phyloP scores from a whole-genome alignment of 2,797 vertebrate species.

The Fringilla coelebs region DNA sequence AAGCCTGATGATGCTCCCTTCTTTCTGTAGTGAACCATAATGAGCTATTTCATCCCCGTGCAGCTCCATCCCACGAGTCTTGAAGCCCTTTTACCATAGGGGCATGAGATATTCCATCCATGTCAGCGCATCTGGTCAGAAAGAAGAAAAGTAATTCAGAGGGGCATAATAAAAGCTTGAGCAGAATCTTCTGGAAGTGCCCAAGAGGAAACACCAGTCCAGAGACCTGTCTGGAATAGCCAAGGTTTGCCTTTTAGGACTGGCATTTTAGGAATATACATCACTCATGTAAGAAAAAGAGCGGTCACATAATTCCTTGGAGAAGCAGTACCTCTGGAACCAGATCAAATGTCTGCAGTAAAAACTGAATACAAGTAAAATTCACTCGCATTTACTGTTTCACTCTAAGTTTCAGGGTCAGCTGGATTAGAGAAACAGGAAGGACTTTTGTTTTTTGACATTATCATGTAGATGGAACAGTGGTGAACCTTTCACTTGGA shows the following conservation, averaged over 20 bases:
- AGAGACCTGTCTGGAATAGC: not conserved
- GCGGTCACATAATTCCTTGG: not conserved
- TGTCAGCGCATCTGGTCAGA: not conserved
- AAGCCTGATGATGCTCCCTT: not conserved
- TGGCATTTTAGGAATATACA: not conserved
- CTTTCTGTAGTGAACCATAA: not conserved
- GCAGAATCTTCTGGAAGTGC: not conserved
- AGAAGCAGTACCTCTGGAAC: not conserved
- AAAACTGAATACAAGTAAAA: constrained; percentile 2
- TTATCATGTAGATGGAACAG: not conserved
- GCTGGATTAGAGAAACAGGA: not conserved
- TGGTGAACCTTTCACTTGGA: not conserved
- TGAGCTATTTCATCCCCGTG: not conserved
- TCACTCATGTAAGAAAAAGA: not conserved
- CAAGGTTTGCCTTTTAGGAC: not conserved
- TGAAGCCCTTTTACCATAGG: not conserved
- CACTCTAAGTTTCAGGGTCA: not conserved
- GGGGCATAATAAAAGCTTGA: not conserved
- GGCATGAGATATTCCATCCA: not conserved
- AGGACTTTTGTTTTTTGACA: not conserved
- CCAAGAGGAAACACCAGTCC: not conserved
- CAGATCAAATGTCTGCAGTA: constrained; percentile 15
- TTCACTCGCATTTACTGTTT: not conserved
- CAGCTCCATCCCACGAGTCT: not conserved
- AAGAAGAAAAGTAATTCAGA: not conserved